Conservation (phyloP, 2,888 invertebrate genomes). For the Eristalinus aeneus region DNA sequence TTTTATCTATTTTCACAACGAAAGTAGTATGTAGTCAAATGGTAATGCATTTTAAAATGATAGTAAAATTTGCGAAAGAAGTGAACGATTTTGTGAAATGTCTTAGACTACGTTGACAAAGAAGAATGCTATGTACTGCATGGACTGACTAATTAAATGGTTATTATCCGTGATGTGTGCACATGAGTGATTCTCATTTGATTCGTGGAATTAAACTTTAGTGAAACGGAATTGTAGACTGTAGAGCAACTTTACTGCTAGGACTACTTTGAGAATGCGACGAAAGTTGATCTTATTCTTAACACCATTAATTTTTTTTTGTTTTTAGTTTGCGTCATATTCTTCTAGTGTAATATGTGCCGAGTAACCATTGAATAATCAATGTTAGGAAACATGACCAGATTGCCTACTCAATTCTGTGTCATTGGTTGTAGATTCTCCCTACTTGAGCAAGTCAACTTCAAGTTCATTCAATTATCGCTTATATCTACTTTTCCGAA, state of each 20-base stretch:
- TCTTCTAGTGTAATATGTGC: constrained; percentile 13
- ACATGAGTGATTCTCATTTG: neutral
- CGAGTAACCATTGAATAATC: neutral
- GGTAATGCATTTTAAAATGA: neutral
- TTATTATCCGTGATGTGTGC: neutral
- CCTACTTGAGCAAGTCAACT: neutral
- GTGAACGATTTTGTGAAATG: neutral
- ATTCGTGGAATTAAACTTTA: neutral
- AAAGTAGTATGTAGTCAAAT: neutral
- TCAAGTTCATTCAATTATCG: neutral
- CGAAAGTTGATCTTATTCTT: neutral
- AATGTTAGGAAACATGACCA: neutral
- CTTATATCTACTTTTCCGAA: too few relatives aligned
- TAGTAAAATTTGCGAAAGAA: neutral
- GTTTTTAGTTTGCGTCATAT: constrained; percentile 1
- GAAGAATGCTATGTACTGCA: neutral
- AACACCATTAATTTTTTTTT: neutral
- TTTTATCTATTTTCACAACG: neutral
- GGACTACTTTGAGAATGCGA: neutral
- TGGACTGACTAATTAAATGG: neutral
- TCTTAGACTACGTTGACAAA: neutral
- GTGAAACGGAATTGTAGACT: neutral
- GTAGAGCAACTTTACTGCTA: neutral
- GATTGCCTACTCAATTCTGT: neutral
- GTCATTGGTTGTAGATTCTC: neutral